phyloP scores from a whole-genome alignment of 2,113 vertebrate genomes.

The Madoqua kirkii region DNA sequence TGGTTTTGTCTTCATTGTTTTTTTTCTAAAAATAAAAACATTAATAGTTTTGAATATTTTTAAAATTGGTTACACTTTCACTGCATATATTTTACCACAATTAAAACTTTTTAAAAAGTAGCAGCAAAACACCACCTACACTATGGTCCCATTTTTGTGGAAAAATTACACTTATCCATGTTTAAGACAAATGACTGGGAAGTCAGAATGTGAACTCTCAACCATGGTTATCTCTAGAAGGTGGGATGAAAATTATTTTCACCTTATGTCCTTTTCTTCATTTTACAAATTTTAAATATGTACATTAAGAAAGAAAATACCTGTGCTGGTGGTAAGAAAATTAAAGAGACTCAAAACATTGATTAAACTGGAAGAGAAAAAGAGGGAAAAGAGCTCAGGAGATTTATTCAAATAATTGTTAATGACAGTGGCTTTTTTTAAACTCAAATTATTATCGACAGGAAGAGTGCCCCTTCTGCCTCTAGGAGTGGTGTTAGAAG shows the following conservation, averaged over 20 bases:
- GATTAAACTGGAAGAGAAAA: not conserved
- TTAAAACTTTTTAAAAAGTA: not conserved
- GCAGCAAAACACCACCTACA: not conserved
- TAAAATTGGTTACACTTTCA: not conserved
- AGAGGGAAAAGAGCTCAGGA: not conserved
- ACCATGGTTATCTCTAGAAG: not conserved
- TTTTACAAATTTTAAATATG: slow-evolving; percentile 25
- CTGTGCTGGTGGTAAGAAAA: not conserved
- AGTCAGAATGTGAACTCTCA: slow-evolving; percentile 32
- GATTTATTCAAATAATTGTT: slow-evolving; percentile 34
- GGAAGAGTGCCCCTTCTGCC: slow-evolving; percentile 23
- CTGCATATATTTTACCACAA: not conserved
- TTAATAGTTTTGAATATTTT: not conserved
- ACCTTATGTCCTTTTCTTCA: not conserved
- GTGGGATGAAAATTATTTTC: not conserved
- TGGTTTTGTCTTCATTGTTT: not conserved
- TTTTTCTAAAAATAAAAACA: slow-evolving; percentile 15
- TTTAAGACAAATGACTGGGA: not conserved
- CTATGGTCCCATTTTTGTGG: not conserved
- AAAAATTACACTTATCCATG: not conserved
- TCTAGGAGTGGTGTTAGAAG: not conserved
- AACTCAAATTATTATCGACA: not conserved
- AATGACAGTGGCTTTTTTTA: not conserved
- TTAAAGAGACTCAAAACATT: not conserved
- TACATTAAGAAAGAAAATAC: not conserved